Base-by-base conservation (phyloP, 2,113 vertebrate genomes). In the Albula goreensis region DNA sequence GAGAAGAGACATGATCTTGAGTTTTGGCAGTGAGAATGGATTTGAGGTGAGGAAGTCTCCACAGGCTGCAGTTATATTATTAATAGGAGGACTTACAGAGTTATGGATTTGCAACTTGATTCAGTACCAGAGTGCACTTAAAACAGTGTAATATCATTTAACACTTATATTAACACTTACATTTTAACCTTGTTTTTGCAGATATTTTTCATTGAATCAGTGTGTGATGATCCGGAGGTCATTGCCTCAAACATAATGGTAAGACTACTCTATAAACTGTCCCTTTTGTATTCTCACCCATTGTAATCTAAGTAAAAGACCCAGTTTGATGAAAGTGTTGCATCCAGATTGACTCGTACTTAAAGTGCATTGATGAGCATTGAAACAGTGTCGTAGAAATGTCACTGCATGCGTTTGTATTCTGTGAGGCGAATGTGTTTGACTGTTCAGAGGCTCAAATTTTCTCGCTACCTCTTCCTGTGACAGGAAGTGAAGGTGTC, bases 241-340 rank as follows among this genome's bases (percentile, higher is more conserved):
- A 97, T 99, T 0, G 97, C 96, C 2, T 96, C 96, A 0, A 99
- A 99, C 1, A 97, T 99, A 82, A 97, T 97, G 98, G 98, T 99
- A 93, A 96, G 97, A 86, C 1, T 19, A 8, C 15, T 31, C 9
- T 51, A 3, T 78, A 3, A 12, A 2, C 2, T 48, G 25, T 11
- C 15, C 15, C 22, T 78, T 31, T 48, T 10, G 2, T 25, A 11
- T 57, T 52, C 13, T 2, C 17, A 6, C 1, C 3, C 31, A 2
- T 2, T 48, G 25, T 12, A 10, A 48, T 15, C 11, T 19, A 9
- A 78, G 31, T 49, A 49, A 49, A 12, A 15, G 31, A 25, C 25
- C 25, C 50, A 50, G 78, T 50, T 41, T 50, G n/a, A 49, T 79
- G 17, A 48, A 79, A 50, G 4, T 17, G 48, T 49, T 8, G 1